phyloP scores from a whole-genome alignment of 2,113 vertebrate genomes.

The Crotalus tigris region DNA sequence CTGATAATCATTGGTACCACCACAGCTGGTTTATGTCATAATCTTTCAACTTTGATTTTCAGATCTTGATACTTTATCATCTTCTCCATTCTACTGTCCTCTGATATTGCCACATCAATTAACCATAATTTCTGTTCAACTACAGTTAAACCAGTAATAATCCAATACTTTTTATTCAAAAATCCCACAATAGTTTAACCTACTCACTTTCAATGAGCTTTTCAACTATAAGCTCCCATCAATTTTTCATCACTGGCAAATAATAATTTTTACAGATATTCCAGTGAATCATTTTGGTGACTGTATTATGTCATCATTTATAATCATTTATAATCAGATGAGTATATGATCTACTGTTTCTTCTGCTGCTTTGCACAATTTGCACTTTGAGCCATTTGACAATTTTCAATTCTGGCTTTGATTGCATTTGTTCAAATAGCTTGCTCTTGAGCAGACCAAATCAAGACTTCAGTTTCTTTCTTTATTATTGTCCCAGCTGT shows the following conservation, averaged over 20 bases:
- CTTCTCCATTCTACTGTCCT: not conserved
- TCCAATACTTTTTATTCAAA: too few species aligned
- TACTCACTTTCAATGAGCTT: too few species aligned
- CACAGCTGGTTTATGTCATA: not conserved
- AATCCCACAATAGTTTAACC: too few species aligned
- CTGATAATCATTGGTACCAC: not conserved
- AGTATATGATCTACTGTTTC: not conserved
- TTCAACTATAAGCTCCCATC: too few species aligned
- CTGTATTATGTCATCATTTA: too few species aligned
- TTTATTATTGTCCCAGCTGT: not conserved
- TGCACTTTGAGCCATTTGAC: not conserved
- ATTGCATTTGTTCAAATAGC: not conserved
- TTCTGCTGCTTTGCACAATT: not conserved
- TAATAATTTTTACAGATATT: too few species aligned
- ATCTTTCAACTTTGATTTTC: not conserved
- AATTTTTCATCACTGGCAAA: too few species aligned
- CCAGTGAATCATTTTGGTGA: too few species aligned
- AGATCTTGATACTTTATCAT: not conserved
- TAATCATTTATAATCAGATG: not conserved
- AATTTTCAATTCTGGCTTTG: not conserved
- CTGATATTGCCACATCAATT: not conserved
- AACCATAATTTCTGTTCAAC: too few species aligned
- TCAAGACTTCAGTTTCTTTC: not conserved
- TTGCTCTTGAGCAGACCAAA: not conserved
- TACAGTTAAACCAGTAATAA: too few species aligned